Evolutionary conservation across 2,113 vertebrate species (phyloP), one percentile per base, ranked within the genome.

Genomic region (Cyanoramphus novaezelandiae): DNA sequence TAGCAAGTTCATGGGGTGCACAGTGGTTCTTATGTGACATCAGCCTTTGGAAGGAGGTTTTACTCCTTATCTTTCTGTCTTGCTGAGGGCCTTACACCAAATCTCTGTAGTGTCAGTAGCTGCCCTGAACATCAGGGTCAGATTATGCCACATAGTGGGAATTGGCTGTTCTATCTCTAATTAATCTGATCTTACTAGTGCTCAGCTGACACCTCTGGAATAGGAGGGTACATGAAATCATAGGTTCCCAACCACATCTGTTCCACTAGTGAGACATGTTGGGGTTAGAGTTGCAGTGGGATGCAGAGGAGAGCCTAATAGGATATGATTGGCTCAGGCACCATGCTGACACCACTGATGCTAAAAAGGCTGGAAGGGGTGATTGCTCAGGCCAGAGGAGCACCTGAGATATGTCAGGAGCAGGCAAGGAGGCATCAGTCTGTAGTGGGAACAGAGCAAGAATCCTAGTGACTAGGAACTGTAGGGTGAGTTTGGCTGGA

Each of bases 71-170:
- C 6, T 68, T 75, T 41, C 37, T 49, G 5, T 11, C 10, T 33
- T 64, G 33, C 24, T 1, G 7, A 14, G 8, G 9, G 6, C 39
- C 31, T 74, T 69, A 24, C 28, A 44, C 8, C 63, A 80, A 72
- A 29, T 1, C 11, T 43, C 27, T 50, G 5, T 19, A 33, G 20
- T 39, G 14, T 59, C 43, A n/a, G 11, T 33, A 59, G 72, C 20
- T 83, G 20, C 27, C 9, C 43, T 70, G 17, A 18, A 18, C 74
- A 9, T 43, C 69, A 49, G 18, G 5, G 23, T 53, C 31, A 50
- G 19, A 24, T 47, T 78, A 35, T 76, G 78, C 39, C 8, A 16
- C 0, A 0, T 15, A 43, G 19, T 0, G 1, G 60, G 23, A 31
- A 14, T 1, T 65, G 41, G 5, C 41, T 84, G 17, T 19, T 44